Conservation (phyloP, 2,888 invertebrate genomes). For the Tetragonisca angustula region DNA sequence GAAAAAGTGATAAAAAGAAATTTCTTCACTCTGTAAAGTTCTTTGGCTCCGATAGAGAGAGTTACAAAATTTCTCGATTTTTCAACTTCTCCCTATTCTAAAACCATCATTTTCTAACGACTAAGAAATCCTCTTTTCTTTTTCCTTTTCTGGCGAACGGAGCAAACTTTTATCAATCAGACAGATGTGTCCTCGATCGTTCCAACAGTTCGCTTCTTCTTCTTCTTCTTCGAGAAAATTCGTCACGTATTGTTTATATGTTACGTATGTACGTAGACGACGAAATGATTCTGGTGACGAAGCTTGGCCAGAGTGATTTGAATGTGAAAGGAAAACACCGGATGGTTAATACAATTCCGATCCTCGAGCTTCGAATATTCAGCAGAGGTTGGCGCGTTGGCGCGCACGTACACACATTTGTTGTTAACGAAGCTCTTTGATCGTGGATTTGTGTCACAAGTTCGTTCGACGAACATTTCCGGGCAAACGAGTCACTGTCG, state of each 20-base stretch:
- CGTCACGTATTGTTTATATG: conserved; percentile 7
- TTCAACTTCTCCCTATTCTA: too few relatives aligned
- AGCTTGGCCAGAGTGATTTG: conserved; percentile 48
- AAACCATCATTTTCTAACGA: too few relatives aligned
- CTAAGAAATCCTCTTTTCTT: neutral
- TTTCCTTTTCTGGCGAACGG: neutral
- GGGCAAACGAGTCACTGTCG: conserved; percentile 1
- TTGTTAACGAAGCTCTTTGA: conserved; percentile 54
- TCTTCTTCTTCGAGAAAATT: neutral
- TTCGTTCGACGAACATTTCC: conserved; percentile 32
- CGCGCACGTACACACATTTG: neutral
- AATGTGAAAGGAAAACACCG: conserved; percentile 53
- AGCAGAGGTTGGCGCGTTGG: conserved; percentile 8
- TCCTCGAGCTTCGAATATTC: conserved; percentile 58
- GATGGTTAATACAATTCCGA: conserved; percentile 43
- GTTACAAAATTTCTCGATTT: too few relatives aligned
- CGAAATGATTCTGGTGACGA: conserved; percentile 42
- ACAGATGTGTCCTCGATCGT: neutral
- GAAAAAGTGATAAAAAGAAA: too few relatives aligned
- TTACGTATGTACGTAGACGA: neutral
- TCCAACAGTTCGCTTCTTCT: neutral
- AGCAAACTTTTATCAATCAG: neutral
- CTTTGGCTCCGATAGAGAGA: too few relatives aligned
- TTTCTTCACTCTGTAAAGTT: too few relatives aligned
- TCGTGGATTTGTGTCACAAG: conserved; percentile 40